Conservation (phyloP, 2,113 vertebrate genomes). For the Brienomyrus brachyistius region DNA sequence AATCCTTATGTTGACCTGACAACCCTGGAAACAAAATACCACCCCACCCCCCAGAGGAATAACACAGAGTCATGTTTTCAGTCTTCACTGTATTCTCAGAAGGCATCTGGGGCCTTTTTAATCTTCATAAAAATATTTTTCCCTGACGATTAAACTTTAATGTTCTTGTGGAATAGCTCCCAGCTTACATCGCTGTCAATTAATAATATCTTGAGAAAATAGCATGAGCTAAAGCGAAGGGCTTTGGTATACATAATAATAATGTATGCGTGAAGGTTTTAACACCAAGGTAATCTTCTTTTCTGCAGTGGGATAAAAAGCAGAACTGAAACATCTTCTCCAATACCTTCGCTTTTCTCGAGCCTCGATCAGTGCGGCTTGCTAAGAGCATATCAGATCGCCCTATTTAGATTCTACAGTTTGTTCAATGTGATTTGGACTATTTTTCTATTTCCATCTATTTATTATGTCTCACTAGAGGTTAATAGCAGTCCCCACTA, state of each 20-base stretch:
- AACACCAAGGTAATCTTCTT: constrained; percentile 16
- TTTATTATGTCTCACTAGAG: background rate
- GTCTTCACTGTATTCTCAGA: background rate
- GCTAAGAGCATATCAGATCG: constrained; percentile 5
- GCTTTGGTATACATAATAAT: constrained; percentile 6
- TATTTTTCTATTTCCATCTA: constrained; percentile 13
- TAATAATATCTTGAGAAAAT: background rate
- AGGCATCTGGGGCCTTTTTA: background rate
- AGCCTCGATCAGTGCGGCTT: background rate
- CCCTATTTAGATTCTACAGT: constrained; percentile 7
- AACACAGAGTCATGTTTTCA: background rate
- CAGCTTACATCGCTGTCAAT: background rate
- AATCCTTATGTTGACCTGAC: background rate
- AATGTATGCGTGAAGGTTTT: constrained; percentile 15
- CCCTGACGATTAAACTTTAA: background rate
- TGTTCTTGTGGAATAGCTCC: background rate
- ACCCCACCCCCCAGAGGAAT: background rate
- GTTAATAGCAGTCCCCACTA: background rate
- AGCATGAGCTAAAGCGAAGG: background rate
- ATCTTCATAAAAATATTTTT: background rate
- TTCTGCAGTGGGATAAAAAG: constrained; percentile 8
- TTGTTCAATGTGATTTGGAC: background rate
- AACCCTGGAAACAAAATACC: background rate
- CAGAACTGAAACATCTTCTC: background rate
- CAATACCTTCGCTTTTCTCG: background rate